A percentile compares a stretch with the other conserved stretches of the same genome.
Evolutionary conservation across 2,888 invertebrate species (phyloP).

Genomic region (Diogma glabrata): DNA sequence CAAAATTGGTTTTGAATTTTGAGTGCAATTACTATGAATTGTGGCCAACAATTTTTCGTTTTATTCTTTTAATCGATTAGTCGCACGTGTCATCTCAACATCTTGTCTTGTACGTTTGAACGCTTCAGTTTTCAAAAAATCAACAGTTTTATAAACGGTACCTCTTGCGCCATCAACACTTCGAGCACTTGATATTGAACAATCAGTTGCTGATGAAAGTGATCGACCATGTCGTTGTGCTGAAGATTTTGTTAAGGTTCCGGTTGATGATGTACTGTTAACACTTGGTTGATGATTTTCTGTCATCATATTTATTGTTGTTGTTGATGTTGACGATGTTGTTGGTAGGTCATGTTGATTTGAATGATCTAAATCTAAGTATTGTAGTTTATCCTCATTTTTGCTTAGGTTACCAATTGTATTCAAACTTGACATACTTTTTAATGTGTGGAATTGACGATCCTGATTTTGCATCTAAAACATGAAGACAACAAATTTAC

Average conservation of each 20-base stretch:
- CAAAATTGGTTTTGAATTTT: too few species aligned
- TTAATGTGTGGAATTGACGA: conserved; percentile 3
- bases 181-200: conserved; percentile 1
- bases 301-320: not conserved
- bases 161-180: conserved; percentile 41
- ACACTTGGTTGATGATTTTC: too few species aligned
- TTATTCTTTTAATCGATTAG: conserved; percentile 10
- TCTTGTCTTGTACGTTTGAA: conserved; percentile 77
- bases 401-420: not conserved
- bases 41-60: too few species aligned
- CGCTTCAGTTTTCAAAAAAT: conserved; percentile 88
- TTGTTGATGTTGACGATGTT: conserved; percentile 11
- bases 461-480: conserved; percentile 4
- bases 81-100: conserved; percentile 53
- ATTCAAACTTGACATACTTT: conserved; percentile 8
- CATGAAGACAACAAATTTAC: too few species aligned
- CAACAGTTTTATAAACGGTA: conserved; percentile 81
- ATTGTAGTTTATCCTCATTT: conserved; percentile 46
- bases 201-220: conserved; percentile 1
- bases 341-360: conserved; percentile 8
- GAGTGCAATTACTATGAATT: too few species aligned
- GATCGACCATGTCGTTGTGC: conserved; percentile 1
- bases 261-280: not conserved
- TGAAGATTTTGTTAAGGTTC: not conserved
- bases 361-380: conserved; percentile 67